Evolutionary conservation across 2,113 vertebrate species (phyloP), one percentile per base, ranked within the genome.

Genomic region (Tiliqua scincoides): DNA sequence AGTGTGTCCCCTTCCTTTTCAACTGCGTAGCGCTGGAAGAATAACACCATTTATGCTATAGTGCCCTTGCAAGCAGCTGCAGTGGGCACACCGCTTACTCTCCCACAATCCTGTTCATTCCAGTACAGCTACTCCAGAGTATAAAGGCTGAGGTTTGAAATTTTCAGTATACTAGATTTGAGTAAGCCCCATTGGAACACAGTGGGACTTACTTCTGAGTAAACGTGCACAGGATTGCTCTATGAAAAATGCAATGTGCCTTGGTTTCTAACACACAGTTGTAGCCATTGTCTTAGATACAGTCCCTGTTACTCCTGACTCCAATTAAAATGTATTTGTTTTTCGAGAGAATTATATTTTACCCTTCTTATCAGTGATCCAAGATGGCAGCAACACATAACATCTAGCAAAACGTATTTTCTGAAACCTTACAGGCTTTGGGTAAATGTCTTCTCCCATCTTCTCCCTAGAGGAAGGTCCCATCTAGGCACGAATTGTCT

Each of bases 1-100:
- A 85, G 91, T 90, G 88, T 0, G 93, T 75, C 93, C 89, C 12
- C 88, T 91, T 90, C 91, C 89, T 93, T 92, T 89, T 72, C 79
- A 48, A 76, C 82, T 87, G 76, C 79, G 0, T 62, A 78, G n/a
- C 94, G 75, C 85, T 86, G 92, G 89, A 94, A 95, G 91, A 92
- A 94, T 76, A 90, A 90, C 82, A 14, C 91, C 82, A 73, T 92
- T 82, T 84, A 81, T 81, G 59, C 74, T 70, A 37, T 35, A 0
- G 86, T 71, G 95, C 94, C 94, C 94, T 88, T 91, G 92, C 61
- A 43, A 91, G 80, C 84, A 74, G 63, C 48, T 62, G 90, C 70
- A 30, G 30, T 15, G 43, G 48, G 32, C 43, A 74, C 35, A 52
- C 77, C 10, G 18, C 48, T 30, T 70, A 61, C 27, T 1, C 84